Base-by-base conservation (phyloP, 2,113 vertebrate species). In the Hippocampus barbouri region DNA sequence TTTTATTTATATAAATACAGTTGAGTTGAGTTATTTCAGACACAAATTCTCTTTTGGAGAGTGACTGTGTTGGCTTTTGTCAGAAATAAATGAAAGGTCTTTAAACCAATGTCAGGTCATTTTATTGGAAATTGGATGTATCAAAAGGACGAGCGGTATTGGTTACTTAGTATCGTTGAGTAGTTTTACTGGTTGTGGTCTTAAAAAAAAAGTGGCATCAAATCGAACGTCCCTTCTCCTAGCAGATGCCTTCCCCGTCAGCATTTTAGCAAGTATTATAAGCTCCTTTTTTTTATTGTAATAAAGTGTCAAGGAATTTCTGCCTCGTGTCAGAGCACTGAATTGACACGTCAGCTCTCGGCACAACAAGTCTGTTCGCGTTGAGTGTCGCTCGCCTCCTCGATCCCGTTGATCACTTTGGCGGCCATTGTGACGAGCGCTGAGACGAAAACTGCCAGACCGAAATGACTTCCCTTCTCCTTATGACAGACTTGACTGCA, bases 401-500 rank as follows among this genome's bases (percentile, higher is more conserved):
- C 38, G 18, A 43, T 40, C 21, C 40, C 21, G 6, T 45, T 45
- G 40, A 65, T 65, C 41, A 25, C 40, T 45, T 65, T 25, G 41
- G 63, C 63, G 21, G n/a, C 27, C 12, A 61, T 34, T 34, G 59
- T 25, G 63, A 43, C 41, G n/a, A 66, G 41, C n/a, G 63, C 12
- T n/a, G 23, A 45, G 63, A 66, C 12, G 1, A 12, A 41, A 23
- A 9, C 23, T 47, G 62, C 62, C 38, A 10, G 64, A 47, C 59
- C 1, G 2, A 34, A 61, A 61, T 61, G 25, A 61, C 59, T 61
- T 61, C 27, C 16, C 16, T 59, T 12, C 15, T 23, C 56, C 25
- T 61, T 61, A 61, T 61, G 59, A 30, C 59, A 61, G 59, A 16
- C 59, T 61, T 16, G n/a, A 66, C 8, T 23, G 63, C 63, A 66